A percentile compares a stretch with the other conserved stretches of the same genome.
These are phyloP conservation scores for Esox lucius DNA, from an alignment of 2,797 vertebrate genomes.

Conservation along the genomic window DNA sequence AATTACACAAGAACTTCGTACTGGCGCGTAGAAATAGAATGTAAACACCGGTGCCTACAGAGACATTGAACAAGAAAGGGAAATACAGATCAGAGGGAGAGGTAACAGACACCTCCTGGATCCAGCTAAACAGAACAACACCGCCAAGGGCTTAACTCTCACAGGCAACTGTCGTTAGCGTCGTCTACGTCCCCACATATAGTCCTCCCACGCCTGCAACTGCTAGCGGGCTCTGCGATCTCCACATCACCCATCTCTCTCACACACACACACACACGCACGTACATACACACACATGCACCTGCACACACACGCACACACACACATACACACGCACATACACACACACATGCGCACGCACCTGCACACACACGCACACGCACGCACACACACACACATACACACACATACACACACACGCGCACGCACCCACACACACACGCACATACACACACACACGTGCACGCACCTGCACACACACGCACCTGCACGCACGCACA, in stretches of 20 bases:
- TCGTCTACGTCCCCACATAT: constrained; percentile 21
- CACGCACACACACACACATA: too few relatives aligned
- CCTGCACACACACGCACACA: background rate
- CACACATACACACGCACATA: constrained; percentile 3
- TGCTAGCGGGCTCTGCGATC: constrained; percentile 25
- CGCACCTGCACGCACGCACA: background rate
- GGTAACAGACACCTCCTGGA: constrained; percentile 16
- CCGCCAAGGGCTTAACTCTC: constrained; percentile 44
- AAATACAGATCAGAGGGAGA: background rate
- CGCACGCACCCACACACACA: constrained; percentile 28
- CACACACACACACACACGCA: constrained; percentile 25
- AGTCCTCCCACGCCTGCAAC: constrained; percentile 15
- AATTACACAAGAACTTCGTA: constrained; percentile 5
- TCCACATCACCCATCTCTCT: constrained; percentile 33
- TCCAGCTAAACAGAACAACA: constrained; percentile 42
- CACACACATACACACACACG: background rate
- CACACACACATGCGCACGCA: background rate
- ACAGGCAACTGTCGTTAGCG: constrained; percentile 33
- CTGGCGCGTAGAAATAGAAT: background rate
- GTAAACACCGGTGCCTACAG: background rate
- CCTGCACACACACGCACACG: constrained; percentile 28
- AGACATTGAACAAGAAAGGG: background rate
- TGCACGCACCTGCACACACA: too few relatives aligned
- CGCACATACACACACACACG: too few relatives aligned
- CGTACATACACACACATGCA: too few relatives aligned